These are phyloP conservation scores for Nasonia oneida DNA, from an alignment of 2,888 invertebrate species.

Conservation along the genomic window DNA sequence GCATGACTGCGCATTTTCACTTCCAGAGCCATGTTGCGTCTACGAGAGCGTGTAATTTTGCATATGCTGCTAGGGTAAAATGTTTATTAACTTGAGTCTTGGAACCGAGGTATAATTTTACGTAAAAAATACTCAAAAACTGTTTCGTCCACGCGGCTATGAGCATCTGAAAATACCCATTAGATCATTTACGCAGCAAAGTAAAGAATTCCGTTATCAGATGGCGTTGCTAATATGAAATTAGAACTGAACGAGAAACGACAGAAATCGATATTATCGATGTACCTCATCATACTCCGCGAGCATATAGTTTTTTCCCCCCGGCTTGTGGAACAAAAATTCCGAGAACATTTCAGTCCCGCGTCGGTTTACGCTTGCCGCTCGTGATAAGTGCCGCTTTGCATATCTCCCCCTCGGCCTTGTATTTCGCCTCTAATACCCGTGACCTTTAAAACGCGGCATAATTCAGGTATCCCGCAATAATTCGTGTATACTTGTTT, in stretches of 20 bases:
- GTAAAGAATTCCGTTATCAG: neutral
- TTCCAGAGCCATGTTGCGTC: neutral
- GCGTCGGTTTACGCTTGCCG: neutral
- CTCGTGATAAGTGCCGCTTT: neutral
- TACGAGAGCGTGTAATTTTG: neutral
- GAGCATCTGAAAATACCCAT: too few species aligned
- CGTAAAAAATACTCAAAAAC: neutral
- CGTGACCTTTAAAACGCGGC: neutral
- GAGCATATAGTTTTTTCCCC: neutral
- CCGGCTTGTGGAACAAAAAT: neutral
- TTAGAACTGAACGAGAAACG: neutral
- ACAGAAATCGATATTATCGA: conserved; percentile 22
- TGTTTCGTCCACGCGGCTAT: neutral
- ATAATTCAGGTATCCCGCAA: neutral
- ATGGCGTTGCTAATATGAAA: conserved; percentile 13
- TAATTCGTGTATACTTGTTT: neutral
- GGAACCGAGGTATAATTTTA: neutral
- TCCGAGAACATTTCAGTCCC: neutral
- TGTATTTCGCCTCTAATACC: neutral
- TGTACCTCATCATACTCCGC: neutral
- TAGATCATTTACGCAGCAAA: neutral
- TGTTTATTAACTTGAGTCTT: neutral
- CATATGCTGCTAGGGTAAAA: neutral
- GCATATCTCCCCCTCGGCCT: conserved; percentile 16
- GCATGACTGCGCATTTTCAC: neutral